A percentile compares a stretch with the other conserved stretches of the same genome.
Conservation (phyloP, 2,888 invertebrate species). For the Noctua fimbriata region DNA sequence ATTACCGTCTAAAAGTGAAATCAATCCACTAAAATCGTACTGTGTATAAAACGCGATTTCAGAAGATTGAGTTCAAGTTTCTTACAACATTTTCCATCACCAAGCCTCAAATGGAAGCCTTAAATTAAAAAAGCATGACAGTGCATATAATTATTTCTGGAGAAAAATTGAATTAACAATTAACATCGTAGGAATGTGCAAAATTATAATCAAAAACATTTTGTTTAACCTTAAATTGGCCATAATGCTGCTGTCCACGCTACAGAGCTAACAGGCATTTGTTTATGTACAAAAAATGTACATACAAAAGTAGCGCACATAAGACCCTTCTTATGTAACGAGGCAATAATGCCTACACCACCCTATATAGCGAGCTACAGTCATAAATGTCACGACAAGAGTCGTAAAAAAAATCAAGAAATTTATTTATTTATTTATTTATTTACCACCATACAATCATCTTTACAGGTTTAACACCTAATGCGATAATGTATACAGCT, state of each 20-base stretch:
- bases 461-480: no score
- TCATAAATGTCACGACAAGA: slow-evolving; percentile 51
- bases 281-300: slow-evolving; percentile 14
- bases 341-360: slow-evolving; percentile 32
- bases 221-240: not conserved
- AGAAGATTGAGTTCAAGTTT: not conserved
- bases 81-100: not conserved
- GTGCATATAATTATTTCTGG: not conserved
- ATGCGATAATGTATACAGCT: no score
- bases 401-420: slow-evolving; percentile 61
- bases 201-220: not conserved
- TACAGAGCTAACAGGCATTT: not conserved
- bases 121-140: not conserved
- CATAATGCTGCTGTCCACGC: not conserved
- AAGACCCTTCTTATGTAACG: slow-evolving; percentile 36
- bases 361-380: slow-evolving; percentile 5
- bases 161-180: not conserved
- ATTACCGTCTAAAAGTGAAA: not conserved
- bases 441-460: no score
- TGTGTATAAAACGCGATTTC: not conserved
- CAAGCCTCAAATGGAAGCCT: not conserved
- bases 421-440: no score
- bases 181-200: not conserved
- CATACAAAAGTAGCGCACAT: not conserved
- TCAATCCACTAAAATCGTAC: not conserved